These are phyloP conservation scores for Synaphobranchus kaupii DNA, from an alignment of 2,797 vertebrate species.

Conservation along the genomic window DNA sequence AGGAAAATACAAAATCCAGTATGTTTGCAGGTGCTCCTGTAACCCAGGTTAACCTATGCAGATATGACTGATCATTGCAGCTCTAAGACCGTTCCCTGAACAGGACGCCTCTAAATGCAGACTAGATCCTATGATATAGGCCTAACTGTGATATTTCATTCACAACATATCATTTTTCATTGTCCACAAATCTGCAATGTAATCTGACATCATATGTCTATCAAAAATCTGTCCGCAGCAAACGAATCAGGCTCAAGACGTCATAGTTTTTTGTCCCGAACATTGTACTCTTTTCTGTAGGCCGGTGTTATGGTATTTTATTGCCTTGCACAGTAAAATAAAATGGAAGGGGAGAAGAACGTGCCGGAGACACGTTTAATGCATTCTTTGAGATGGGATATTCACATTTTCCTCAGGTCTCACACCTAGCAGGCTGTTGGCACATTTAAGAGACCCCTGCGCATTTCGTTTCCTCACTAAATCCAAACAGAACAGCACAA, in stretches of 20 bases:
- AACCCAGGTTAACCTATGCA: not conserved
- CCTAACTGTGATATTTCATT: not conserved
- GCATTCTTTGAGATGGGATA: not conserved
- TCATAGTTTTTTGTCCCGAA: not conserved
- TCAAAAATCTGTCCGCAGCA: not conserved
- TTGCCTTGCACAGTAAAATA: not conserved
- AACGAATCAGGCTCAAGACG: not conserved
- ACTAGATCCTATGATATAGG: not conserved
- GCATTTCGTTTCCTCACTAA: conserved; percentile 28
- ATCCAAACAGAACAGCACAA: conserved; percentile 21
- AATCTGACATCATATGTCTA: not conserved
- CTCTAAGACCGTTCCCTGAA: not conserved
- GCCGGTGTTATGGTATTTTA: not conserved
- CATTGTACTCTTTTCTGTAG: not conserved
- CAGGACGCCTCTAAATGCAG: not conserved
- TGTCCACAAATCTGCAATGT: not conserved
- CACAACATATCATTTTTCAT: not conserved
- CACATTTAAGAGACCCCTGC: conserved; percentile 36
- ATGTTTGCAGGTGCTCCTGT: too few relatives aligned
- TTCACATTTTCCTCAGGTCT: conserved; percentile 13
- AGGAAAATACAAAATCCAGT: too few relatives aligned
- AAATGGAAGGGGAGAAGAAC: not conserved
- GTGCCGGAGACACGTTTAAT: not conserved
- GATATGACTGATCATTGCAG: not conserved
- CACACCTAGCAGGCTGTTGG: conserved; percentile 32